Base-by-base conservation (phyloP, 92 coral and sea anemone genomes). In the Ricordea florida region DNA sequence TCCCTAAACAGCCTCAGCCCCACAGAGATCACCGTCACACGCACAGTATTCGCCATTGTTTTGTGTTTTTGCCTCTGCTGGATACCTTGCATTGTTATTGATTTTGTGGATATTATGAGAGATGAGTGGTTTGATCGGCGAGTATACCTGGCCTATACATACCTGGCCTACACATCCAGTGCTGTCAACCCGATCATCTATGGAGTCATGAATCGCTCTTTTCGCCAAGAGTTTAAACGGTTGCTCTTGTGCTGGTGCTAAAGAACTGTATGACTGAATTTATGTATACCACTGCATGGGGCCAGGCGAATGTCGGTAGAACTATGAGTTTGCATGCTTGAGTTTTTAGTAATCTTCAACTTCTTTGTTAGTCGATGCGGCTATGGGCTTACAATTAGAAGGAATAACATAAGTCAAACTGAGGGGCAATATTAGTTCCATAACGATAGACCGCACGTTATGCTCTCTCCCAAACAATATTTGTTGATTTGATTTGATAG, bases 51-150 rank as follows among this genome's bases (percentile, higher is more conserved):
- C 50, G 88, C 83, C 8, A 86, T 85, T 7, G 89, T 90, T 13
- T 71, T 84, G 10, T 91, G 84, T 2, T 90, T 90, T 52, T 90
- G 85, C 43, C 35, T 86, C 0, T 85, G 92, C 26, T 90, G 96
- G 96, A 65, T 90, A 0, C 96, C 96, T 7, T 90, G 96, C 52
- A 82, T 90, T 61, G 74, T 83, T 6, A 90, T 90, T 34, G 96
- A 90, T 34, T 31, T 86, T 22, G 58, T 81, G 6, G 96, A 90
- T 52, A 80, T 84, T 5, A 77, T 82, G 92, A 37, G 68, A 36
- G 57, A 73, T 13, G 74, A 66, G 10, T 43, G 80, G 82, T 83
- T 82, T 26, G 72, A 84, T 26, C 86, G 96, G 0, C 83, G 85
- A 31, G 92, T 90, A 18, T 90, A 90, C 50, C 67, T 90, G 27